Percentiles rank a stretch among this genome's conserved stretches.
These are phyloP conservation scores for Cossypha heuglini DNA, from an alignment of 2,797 vertebrate species.

Conservation along the genomic window DNA sequence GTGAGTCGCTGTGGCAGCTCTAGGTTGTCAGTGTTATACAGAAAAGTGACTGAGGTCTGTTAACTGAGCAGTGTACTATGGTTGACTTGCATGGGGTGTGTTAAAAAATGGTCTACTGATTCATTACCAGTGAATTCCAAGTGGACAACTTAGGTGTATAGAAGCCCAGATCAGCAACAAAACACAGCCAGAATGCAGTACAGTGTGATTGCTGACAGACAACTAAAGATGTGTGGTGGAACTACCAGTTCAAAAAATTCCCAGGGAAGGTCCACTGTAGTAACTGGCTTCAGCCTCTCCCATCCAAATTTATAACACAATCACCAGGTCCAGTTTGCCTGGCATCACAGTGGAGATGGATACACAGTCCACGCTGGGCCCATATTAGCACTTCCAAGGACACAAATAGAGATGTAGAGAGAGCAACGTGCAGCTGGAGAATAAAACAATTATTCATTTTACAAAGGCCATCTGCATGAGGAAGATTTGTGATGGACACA, in stretches of 20 bases:
- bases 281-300: background rate
- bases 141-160: background rate
- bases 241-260: background rate
- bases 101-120: background rate
- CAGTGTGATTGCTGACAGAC: background rate
- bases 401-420: background rate
- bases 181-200: background rate
- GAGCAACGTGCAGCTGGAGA: background rate
- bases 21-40: background rate
- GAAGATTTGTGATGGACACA: background rate
- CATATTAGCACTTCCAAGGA: background rate
- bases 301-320: background rate
- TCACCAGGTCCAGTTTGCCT: background rate
- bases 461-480: background rate
- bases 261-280: fast-evolving
- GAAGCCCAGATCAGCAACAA: background rate
- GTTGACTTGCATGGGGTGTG: background rate
- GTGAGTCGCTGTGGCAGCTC: background rate
- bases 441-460: background rate
- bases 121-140: background rate
- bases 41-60: background rate
- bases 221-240: fast-evolving
- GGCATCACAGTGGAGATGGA: background rate
- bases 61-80: background rate
- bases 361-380: fast-evolving